Conservation (phyloP, 2,888 invertebrate species). For the Oegoconia quadripuncta region DNA sequence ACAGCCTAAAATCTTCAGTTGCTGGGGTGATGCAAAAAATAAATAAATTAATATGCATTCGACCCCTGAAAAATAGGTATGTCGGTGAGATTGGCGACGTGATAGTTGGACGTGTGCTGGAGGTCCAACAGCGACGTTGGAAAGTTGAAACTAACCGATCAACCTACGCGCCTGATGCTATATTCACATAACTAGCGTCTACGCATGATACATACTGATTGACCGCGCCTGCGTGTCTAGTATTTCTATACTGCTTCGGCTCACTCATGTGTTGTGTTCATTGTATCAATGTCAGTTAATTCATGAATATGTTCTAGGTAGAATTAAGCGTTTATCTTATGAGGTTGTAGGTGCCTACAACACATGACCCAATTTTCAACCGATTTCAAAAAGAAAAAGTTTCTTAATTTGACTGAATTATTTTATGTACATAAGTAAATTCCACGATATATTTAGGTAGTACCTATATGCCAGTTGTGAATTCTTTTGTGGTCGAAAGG, state of each 20-base stretch:
- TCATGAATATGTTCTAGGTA: too few species aligned
- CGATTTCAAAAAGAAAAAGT: too few species aligned
- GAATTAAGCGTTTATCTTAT: too few species aligned
- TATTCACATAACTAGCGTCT: constrained; percentile 38
- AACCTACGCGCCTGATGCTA: constrained; percentile 54
- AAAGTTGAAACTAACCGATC: constrained; percentile 91
- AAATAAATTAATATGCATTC: constrained; percentile 95
- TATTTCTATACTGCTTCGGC: neutral
- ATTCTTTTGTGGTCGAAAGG: too few species aligned
- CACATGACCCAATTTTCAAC: too few species aligned
- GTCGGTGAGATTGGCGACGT: constrained; percentile 98
- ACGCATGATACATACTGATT: constrained; percentile 53
- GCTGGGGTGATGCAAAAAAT: constrained; percentile 97
- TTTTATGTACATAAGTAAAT: too few species aligned
- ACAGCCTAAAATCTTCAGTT: constrained; percentile 92
- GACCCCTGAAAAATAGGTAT: constrained; percentile 94
- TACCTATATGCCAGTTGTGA: too few species aligned
- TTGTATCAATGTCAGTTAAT: too few species aligned
- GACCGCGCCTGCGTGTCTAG: constrained; percentile 18
- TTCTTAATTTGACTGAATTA: too few species aligned
- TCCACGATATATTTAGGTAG: too few species aligned
- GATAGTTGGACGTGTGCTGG: constrained; percentile 94
- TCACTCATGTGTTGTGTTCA: neutral
- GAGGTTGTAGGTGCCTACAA: too few species aligned
- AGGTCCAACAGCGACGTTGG: constrained; percentile 97